phyloP scores from a whole-genome alignment of 2,888 invertebrate species.

The Helobdella robusta region DNA sequence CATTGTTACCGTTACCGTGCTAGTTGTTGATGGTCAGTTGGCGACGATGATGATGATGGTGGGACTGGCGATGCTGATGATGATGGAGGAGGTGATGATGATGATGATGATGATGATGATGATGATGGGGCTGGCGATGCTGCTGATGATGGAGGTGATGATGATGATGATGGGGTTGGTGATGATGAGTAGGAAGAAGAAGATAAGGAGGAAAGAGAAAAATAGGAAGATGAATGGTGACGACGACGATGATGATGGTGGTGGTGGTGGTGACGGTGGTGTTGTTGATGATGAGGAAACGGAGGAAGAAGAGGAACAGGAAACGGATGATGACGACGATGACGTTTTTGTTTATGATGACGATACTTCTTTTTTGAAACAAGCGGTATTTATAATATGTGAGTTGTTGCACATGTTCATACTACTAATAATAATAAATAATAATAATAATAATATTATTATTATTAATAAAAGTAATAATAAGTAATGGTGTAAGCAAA shows the following conservation, averaged over 20 bases:
- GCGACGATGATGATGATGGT: slow-evolving; percentile 17
- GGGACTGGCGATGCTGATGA: not conserved
- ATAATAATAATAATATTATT: too few relatives aligned
- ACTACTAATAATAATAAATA: too few relatives aligned
- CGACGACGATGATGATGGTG: slow-evolving; percentile 65
- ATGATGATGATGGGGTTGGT: not conserved
- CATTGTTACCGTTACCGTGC: slow-evolving; percentile 64
- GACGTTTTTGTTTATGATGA: not conserved
- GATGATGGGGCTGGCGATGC: not conserved
- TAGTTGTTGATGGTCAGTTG: slow-evolving; percentile 46
- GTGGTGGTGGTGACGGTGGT: slow-evolving; percentile 83
- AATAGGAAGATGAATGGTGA: not conserved
- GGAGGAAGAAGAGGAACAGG: slow-evolving; percentile 75
- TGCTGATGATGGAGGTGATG: not conserved
- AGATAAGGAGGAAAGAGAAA: not conserved
- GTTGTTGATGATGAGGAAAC: slow-evolving; percentile 76
- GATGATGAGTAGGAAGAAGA: not conserved
- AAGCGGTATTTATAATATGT: too few relatives aligned
- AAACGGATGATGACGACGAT: slow-evolving; percentile 61
- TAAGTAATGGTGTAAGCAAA: not conserved
- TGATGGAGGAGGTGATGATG: slow-evolving; percentile 13
- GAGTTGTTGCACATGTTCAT: too few relatives aligned
- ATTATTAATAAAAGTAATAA: too few relatives aligned
- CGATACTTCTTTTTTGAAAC: too few relatives aligned
- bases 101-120: slow-evolving; percentile 15